phyloP scores from a whole-genome alignment of 2,113 vertebrate genomes.

The Trogon melanurus region DNA sequence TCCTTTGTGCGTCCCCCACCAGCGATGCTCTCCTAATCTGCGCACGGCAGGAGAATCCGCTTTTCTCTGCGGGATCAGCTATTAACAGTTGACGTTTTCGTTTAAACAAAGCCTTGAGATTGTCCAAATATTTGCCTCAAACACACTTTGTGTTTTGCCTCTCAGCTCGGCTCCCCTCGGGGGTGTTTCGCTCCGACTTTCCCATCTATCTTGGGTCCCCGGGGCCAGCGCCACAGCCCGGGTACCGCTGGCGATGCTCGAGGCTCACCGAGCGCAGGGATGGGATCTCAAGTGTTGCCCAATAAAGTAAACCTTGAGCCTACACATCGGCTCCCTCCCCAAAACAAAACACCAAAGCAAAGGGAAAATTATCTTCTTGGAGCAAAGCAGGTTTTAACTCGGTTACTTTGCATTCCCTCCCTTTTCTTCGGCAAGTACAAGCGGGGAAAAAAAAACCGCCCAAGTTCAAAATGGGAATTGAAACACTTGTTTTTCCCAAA shows the following conservation, averaged over 20 bases:
- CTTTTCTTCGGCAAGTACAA: neutral
- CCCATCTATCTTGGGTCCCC: neutral
- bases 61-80: conserved; percentile 20
- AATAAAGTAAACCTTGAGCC: neutral
- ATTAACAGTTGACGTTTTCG: conserved; percentile 36
- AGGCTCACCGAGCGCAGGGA: neutral
- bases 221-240: neutral
- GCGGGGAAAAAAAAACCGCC: fast-evolving
- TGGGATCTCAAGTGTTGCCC: neutral
- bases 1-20: neutral
- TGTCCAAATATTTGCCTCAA: conserved; percentile 71
- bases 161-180: neutral
- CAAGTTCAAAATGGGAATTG: neutral
- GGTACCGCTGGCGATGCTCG: neutral
- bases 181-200: neutral
- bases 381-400: neutral
- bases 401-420: neutral
- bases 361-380: neutral
- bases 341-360: conserved; percentile 8
- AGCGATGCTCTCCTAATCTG: neutral
- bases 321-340: neutral
- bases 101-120: conserved; percentile 59
- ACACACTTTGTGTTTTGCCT: neutral
- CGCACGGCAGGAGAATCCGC: conserved; percentile 11
- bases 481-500: neutral